Base-by-base conservation (phyloP, 2,888 invertebrate species). In the Diploptera punctata region DNA sequence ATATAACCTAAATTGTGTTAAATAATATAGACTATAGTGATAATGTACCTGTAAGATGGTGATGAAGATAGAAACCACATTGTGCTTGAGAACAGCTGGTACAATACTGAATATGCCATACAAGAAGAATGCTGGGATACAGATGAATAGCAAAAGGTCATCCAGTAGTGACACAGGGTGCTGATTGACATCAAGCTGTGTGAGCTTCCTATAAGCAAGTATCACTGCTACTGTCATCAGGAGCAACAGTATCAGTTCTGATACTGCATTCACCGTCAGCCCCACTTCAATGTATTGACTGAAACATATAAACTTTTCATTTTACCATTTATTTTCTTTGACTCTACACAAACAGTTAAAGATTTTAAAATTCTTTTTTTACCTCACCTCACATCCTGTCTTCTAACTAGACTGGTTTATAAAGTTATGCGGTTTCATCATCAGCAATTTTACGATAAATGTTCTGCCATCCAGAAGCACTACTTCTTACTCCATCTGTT, bases 101-200 rank as follows among this genome's bases (percentile, higher is more conserved):
- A 90, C 84, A 77, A 92, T 85, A 74, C 89, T 90, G 73, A 93
- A 87, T 52, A 90, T 87, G 0, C 90, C 88, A 78, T 91, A 90
- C 77, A 91, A 83, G 79, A 91, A 90, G 82, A 90, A 92, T 18
- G 91, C 91, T 0, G 92, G 92, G 21, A 92, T 83, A 74, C 91
- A 91, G 68, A 92, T 87, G 78, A 91, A 90, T 0, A 92, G 84
- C 0, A 92, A 82, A 1, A 92, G 86, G 77, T 91, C 91, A 77
- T 93, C 92, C 31, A 92, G 84, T 13, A 88, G 81, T 0, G 90
- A 89, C 52, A 90, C 86, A 2, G 89, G 87, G 73, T 88, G 88
- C 72, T 85, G 86, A 78, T 90, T 91, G 71, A 91, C 84, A 78
- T 92, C 91, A 73, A 92, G 81, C 77, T 87, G 87, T 2, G 86